These are phyloP conservation scores for Rhabdomys pumilio DNA, from an alignment of 2,797 vertebrate species.

Conservation along the genomic window DNA sequence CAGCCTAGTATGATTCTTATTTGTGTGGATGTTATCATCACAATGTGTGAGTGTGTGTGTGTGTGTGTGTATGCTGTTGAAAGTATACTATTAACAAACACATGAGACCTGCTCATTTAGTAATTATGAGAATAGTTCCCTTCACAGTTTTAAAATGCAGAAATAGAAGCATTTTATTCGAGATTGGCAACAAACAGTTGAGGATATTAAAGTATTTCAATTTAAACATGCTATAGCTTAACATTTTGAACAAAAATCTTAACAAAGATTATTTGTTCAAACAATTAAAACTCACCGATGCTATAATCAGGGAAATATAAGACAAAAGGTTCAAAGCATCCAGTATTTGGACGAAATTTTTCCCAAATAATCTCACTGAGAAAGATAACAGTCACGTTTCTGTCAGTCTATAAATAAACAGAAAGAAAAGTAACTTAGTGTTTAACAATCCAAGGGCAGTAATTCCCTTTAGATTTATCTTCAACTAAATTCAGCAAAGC, in stretches of 20 bases:
- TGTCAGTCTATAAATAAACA: constrained; percentile 91
- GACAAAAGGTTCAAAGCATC: constrained; percentile 96
- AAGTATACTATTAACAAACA: constrained; percentile 45
- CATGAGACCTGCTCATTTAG: constrained; percentile 3
- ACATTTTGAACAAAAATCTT: constrained; percentile 59
- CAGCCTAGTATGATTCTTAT: background rate
- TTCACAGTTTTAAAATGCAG: constrained; percentile 22
- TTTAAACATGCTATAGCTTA: constrained; percentile 35
- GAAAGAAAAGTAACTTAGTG: constrained; percentile 62
- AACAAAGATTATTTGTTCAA: constrained; percentile 60
- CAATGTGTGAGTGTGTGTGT: too few relatives aligned
- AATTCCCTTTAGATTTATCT: constrained; percentile 73
- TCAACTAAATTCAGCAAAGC: constrained; percentile 79
- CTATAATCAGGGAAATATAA: constrained; percentile 98
- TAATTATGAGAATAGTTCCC: background rate
- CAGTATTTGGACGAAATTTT: constrained; percentile 95
- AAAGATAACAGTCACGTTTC: constrained; percentile 95
- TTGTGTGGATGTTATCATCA: background rate
- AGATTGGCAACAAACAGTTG: constrained; percentile 28
- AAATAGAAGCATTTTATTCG: constrained; percentile 49
- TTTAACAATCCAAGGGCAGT: constrained; percentile 74
- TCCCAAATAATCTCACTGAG: constrained; percentile 99
- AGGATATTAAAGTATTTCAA: constrained; percentile 19
- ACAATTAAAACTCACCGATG: constrained; percentile 93
- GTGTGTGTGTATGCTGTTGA: background rate